phyloP scores from a whole-genome alignment of 2,888 invertebrate genomes.

The Scaeva pyrastri region DNA sequence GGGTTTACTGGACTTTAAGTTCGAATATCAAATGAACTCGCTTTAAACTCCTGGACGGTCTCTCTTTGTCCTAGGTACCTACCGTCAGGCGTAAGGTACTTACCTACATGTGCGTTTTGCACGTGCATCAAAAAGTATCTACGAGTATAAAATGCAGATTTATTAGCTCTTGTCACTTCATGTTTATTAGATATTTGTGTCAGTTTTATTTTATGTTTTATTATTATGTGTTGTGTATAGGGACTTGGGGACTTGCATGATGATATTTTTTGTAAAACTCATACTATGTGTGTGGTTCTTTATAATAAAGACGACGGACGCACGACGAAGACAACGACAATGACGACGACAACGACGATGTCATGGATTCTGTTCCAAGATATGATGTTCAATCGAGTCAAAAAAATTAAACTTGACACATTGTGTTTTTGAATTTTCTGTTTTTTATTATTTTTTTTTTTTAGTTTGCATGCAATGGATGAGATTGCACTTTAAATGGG shows the following conservation, averaged over 20 bases:
- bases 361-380: constrained; percentile 45
- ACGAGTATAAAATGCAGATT: constrained; percentile 18
- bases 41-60: too few relatives aligned
- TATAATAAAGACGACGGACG: constrained; percentile 35
- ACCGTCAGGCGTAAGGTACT: not conserved
- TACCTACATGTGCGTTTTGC: constrained; percentile 17
- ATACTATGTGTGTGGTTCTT: constrained; percentile 69
- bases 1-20: too few relatives aligned
- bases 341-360: not conserved
- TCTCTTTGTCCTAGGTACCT: not conserved
- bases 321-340: constrained; percentile 14
- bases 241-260: constrained; percentile 23
- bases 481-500: not conserved
- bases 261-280: constrained; percentile 21
- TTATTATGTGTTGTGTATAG: constrained; percentile 10
- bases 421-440: constrained; percentile 40
- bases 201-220: constrained; percentile 54
- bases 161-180: constrained; percentile 56
- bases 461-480: not conserved
- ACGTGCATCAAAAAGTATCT: not conserved
- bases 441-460: constrained; percentile 10
- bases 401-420: constrained; percentile 61
- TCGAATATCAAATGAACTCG: too few relatives aligned
- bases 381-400: constrained; percentile 64
- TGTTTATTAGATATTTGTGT: constrained; percentile 75